Conservation (phyloP, 2,113 vertebrate genomes). For the Notechis scutatus region DNA sequence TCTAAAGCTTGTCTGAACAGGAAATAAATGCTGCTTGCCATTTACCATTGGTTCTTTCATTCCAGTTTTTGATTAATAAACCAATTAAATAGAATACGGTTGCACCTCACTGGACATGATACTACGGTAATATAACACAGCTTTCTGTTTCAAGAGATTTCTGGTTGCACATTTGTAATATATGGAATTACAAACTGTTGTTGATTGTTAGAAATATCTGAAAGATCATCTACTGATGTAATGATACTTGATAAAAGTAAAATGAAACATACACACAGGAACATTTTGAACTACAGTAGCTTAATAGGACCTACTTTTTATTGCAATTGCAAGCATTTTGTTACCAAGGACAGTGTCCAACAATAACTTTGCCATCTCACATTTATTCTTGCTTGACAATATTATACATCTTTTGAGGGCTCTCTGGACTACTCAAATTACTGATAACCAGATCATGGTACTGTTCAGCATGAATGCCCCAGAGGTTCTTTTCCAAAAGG, state of each 20-base stretch:
- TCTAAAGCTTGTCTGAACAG: neutral
- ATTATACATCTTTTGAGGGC: neutral
- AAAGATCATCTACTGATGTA: neutral
- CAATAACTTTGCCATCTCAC: neutral
- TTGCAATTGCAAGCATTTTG: neutral
- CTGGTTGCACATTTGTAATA: neutral
- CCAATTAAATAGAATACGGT: neutral
- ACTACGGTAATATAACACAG: neutral
- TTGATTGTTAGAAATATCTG: neutral
- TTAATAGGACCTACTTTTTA: neutral
- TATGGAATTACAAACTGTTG: neutral
- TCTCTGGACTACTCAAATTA: neutral
- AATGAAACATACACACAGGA: neutral
- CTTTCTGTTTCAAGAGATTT: neutral
- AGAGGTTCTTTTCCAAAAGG: neutral
- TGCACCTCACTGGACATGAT: neutral
- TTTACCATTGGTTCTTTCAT: neutral
- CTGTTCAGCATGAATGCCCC: neutral
- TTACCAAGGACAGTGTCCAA: neutral
- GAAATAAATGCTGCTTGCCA: neutral
- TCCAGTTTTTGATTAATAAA: constrained; percentile 9
- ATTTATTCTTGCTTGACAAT: neutral
- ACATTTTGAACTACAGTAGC: neutral
- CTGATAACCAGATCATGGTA: neutral
- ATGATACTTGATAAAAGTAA: constrained; percentile 10